Conservation (phyloP, 2,888 invertebrate genomes). For the Perdita meconis region DNA sequence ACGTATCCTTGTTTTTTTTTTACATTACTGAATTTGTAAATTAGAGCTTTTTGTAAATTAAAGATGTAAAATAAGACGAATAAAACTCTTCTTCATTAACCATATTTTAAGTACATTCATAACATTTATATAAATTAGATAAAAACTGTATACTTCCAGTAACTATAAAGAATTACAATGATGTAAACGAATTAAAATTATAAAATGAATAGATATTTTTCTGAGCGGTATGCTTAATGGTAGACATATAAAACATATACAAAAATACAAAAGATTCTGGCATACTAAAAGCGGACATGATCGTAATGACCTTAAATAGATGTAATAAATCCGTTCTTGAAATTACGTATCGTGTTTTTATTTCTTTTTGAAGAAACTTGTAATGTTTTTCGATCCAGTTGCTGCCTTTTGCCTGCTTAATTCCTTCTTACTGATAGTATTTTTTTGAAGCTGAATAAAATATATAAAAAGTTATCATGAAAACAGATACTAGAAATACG, state of each 20-base stretch:
- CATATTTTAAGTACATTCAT: no score
- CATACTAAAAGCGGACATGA: neutral
- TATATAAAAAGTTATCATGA: neutral
- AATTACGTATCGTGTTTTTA: conserved; percentile 69
- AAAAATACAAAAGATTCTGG: neutral
- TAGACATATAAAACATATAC: conserved; percentile 4
- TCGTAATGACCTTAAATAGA: neutral
- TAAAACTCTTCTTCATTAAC: no score
- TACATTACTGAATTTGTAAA: conserved; percentile 26
- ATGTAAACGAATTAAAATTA: neutral
- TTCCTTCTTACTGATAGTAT: conserved; percentile 88
- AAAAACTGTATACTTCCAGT: neutral
- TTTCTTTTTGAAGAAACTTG: conserved; percentile 91
- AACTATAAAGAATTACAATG: neutral
- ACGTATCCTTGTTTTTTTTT: conserved; percentile 4
- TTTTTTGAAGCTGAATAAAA: conserved; percentile 83
- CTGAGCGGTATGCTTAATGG: neutral
- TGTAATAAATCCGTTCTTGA: neutral
- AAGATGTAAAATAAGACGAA: neutral
- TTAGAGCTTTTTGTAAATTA: conserved; percentile 14
- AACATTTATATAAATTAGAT: neutral
- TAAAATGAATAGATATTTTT: neutral
- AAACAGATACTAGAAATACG: neutral
- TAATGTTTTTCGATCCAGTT: conserved; percentile 91
- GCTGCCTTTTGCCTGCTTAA: conserved; percentile 92